Conservation (phyloP, 2,113 vertebrate genomes). For the Malurus elegans region DNA sequence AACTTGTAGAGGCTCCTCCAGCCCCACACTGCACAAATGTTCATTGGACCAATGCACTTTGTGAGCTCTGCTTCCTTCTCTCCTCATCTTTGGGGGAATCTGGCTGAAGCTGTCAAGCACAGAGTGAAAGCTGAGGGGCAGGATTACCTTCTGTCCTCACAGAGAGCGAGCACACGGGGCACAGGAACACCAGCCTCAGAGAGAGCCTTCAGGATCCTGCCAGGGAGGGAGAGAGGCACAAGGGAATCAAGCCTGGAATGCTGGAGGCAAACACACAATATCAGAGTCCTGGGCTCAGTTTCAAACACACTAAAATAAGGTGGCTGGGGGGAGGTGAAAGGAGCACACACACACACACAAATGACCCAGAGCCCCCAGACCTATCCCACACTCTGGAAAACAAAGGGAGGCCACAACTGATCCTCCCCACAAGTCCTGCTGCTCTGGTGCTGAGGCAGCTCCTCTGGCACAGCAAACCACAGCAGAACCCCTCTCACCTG, state of each 20-base stretch:
- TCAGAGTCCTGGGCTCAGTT: background rate
- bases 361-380: background rate
- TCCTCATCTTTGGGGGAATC: background rate
- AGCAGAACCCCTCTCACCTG: conserved; percentile 66
- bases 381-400: background rate
- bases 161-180: conserved; percentile 74
- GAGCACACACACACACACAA: background rate
- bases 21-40: background rate
- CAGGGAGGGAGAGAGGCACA: background rate
- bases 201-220: conserved; percentile 81
- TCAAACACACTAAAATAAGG: background rate
- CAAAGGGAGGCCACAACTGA: background rate
- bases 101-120: background rate
- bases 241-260: background rate
- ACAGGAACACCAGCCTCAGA: conserved; percentile 73
- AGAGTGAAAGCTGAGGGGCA: background rate
- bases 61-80: background rate
- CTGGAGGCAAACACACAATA: background rate
- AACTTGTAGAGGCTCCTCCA: background rate
- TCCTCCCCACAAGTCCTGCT: background rate
- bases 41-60: background rate
- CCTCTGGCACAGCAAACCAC: background rate
- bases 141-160: conserved; percentile 78
- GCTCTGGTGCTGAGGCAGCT: background rate
- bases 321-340: background rate